These are phyloP conservation scores for Speoplatyrhinus poulsoni DNA, from an alignment of 2,113 vertebrate genomes.

Conservation along the genomic window DNA sequence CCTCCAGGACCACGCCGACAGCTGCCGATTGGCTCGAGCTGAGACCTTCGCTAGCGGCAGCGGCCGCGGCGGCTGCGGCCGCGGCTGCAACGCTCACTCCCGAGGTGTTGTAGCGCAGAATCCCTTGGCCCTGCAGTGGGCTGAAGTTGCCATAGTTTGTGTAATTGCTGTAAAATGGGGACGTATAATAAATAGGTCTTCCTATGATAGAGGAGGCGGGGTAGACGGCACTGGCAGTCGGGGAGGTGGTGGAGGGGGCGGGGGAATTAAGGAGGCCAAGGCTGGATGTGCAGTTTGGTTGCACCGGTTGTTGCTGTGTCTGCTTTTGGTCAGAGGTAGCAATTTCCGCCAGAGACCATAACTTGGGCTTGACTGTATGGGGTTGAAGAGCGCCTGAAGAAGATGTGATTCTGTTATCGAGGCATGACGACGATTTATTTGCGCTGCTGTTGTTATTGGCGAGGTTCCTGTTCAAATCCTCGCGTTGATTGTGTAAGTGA, in stretches of 20 bases:
- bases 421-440: constrained; percentile 77
- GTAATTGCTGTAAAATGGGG: constrained; percentile 97
- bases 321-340: constrained; percentile 98
- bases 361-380: constrained; percentile 87
- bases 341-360: constrained; percentile 98
- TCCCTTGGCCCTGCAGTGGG: constrained; percentile 92
- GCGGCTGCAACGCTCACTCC: constrained; percentile 78
- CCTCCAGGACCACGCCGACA: constrained; percentile 63
- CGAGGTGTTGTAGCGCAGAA: constrained; percentile 89
- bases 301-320: constrained; percentile 69
- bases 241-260: constrained; percentile 78
- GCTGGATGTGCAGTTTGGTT: constrained; percentile 72
- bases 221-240: constrained; percentile 85
- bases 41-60: constrained; percentile 81
- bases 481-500: constrained; percentile 70
- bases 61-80: constrained; percentile 57
- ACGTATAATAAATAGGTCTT: constrained; percentile 96
- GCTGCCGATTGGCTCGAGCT: constrained; percentile 72
- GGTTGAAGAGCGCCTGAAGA: constrained; percentile 77
- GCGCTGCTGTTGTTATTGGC: constrained; percentile 65
- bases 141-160: constrained; percentile 98
- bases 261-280: constrained; percentile 81
- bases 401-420: constrained; percentile 79
- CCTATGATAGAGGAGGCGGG: constrained; percentile 90
- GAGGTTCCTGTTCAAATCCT: constrained; percentile 72